Base-by-base conservation (phyloP, 92 coral and sea anemone species). In the Muricea muricata region DNA sequence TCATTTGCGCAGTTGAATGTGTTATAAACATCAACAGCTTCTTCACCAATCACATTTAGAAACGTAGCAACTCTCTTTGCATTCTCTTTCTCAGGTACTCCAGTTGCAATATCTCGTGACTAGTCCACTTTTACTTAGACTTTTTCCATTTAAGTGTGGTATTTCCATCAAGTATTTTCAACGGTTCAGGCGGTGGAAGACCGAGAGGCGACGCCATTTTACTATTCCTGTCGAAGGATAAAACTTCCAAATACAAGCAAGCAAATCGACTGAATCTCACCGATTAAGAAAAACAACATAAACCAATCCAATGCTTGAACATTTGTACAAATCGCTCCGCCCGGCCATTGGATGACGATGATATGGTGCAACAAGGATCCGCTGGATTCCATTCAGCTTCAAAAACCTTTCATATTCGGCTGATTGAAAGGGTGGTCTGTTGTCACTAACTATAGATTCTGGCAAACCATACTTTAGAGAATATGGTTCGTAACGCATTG, bases 21-120 rank as follows among this genome's bases (percentile, higher is more conserved):
- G 87, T 84, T 84, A 81, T 84, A 73, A 15, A 84, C 88, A 37
- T 85, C 84, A 39, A 85, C 89, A 18, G 84, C 84, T 60, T 75
- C 89, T 60, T 85, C 78, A 7, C 84, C 78, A 48, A 78, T 78
- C 42, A 86, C 85, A 0, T 85, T 85, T 0, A 85, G 84, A 35
- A 77, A 74, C 50, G 84, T 85, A 0, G 84, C 84, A 40, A 85
- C 89, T 35, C 84, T 10, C 31, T 79, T 86, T 20, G 79, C 50
- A 18, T 65, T 0, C 0, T 78, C 85, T 78, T 79, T 65, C 80
- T 78, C 65, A 45, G 73, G 80, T 31, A 78, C 63, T 29, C 80
- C 85, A 1, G 89, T 86, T 31, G 89, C 89, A 54, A 86, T n/a
- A n/a, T 73, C 6, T 84, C 88, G 35, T 84, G 75, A 48, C 60